Evolutionary conservation across 37 sponge, comb jelly and placozoan genomes (phyloP), one percentile per base, ranked within the genome.

Genomic region (Oscarella lobularis): DNA sequence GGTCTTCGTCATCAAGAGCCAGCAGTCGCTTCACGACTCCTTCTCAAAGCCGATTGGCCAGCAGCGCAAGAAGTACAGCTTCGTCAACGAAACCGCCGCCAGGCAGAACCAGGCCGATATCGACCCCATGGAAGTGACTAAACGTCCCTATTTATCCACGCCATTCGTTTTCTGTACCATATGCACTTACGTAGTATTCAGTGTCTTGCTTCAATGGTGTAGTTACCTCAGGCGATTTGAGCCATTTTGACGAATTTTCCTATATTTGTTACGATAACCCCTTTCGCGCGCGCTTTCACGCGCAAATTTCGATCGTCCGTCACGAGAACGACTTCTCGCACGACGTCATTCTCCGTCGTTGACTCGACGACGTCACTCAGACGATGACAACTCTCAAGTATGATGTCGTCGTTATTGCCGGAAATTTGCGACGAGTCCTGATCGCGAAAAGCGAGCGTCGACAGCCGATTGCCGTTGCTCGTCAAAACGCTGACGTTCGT

Each of bases 281-380:
- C 39, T 6, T 67, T 41, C 29, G 85, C 87, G 68, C 79, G 87
- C 0, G 93, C 86, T 79, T 92, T 92, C 29, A 92, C 93, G 39
- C 93, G 40, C 60, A 92, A 67, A 72, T 92, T 92, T 66, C 93
- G 82, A 77, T 92, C 93, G 40, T 89, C 90, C 37, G 93, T 92
- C 36, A 92, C 66, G 30, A 92, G 76, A 0, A 89, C 84, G 14
- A 92, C 93, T 1, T 48, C 20, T 20, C 20, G 60, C 14, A 48
- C 20, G 20, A 20, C 3, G 5, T 30, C 72, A 71, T 2, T 3
- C 0, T n/a, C 33, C 36, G 71, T 66, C 67, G 3, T 30, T 33
- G 33, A 35, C 1, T 35, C 29, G 66, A 40, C 68, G 3, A 39
- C 33, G 2, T 74, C 39, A 33, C 84, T 84, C 2, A 91, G 83